phyloP scores from a whole-genome alignment of 2,888 invertebrate genomes.

The Drosophila austrosaltans region DNA sequence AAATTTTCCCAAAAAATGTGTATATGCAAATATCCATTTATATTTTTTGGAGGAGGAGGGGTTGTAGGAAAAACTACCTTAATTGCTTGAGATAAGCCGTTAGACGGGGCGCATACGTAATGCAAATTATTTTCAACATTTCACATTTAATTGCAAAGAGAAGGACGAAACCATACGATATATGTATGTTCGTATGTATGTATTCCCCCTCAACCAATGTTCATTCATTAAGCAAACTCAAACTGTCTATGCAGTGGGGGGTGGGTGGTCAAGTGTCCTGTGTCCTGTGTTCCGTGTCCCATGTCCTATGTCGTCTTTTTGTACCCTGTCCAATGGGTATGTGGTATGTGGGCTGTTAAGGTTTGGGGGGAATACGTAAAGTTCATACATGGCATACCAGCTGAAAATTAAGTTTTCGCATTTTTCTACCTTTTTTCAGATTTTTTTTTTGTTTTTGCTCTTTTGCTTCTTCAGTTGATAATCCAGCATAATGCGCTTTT shows the following conservation, averaged over 20 bases:
- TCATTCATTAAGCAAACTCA: conserved; percentile 75
- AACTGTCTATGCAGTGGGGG: neutral
- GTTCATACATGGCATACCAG: conserved; percentile 65
- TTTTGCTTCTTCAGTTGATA: conserved; percentile 65
- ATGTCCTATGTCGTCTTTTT: conserved; percentile 19
- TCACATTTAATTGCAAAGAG: conserved; percentile 74
- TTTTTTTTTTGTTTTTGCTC: conserved; percentile 12
- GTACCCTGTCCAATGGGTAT: conserved; percentile 10
- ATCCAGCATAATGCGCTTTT: conserved; percentile 81
- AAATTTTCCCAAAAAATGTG: conserved; percentile 64
- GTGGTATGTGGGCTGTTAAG: conserved; percentile 40
- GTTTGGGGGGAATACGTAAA: neutral
- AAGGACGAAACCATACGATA: conserved; percentile 7
- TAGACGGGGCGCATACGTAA: conserved; percentile 71
- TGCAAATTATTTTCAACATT: conserved; percentile 77
- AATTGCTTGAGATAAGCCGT: conserved; percentile 80
- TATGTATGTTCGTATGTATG: neutral
- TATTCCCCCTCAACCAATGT: conserved; percentile 16
- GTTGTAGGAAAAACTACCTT: conserved; percentile 76
- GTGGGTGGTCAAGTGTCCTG: conserved; percentile 42
- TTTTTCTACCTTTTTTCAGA: conserved; percentile 64
- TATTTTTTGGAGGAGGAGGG: conserved; percentile 29
- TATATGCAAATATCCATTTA: conserved; percentile 60
- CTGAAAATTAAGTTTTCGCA: conserved; percentile 78
- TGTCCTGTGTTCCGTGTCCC: conserved; percentile 26